phyloP scores from a whole-genome alignment of 2,888 invertebrate species.

The Phengaris alcon region DNA sequence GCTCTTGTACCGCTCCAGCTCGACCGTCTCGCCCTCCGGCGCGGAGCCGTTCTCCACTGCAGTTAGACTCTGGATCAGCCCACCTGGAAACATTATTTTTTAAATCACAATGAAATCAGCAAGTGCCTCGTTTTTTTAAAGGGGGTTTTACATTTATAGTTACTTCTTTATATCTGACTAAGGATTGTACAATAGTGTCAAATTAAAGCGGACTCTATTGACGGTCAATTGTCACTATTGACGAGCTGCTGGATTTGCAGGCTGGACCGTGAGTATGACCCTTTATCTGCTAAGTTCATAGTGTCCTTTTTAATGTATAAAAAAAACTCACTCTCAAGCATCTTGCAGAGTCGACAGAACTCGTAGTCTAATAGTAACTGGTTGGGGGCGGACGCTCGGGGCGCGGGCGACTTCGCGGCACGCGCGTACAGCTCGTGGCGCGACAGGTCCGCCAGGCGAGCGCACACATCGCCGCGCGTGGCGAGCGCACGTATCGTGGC shows the following conservation, averaged over 20 bases:
- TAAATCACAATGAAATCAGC: too few relatives aligned
- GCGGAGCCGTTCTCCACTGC: slow-evolving; percentile 54
- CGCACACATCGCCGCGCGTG: slow-evolving; percentile 89
- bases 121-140: too few relatives aligned
- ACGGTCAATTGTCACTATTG: too few relatives aligned
- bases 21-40: slow-evolving; percentile 50
- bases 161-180: too few relatives aligned
- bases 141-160: too few relatives aligned
- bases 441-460: slow-evolving; percentile 85
- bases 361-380: slow-evolving; percentile 96
- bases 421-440: slow-evolving; percentile 94
- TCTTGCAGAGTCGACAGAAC: slow-evolving; percentile 95
- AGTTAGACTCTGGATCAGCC: slow-evolving; percentile 53
- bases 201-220: too few relatives aligned
- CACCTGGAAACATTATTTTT: slow-evolving; percentile 45
- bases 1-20: slow-evolving; percentile 89
- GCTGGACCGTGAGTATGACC: too few relatives aligned
- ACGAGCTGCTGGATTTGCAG: too few relatives aligned
- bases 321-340: slow-evolving; percentile 81
- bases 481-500: slow-evolving; percentile 86
- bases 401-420: slow-evolving; percentile 96
- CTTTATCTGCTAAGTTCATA: too few relatives aligned
- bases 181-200: too few relatives aligned
- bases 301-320: too few relatives aligned
- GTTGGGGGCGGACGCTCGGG: slow-evolving; percentile 84